These are phyloP conservation scores for Drosophila tristis DNA, from an alignment of 1,140 invertebrate genomes.

Conservation along the genomic window DNA sequence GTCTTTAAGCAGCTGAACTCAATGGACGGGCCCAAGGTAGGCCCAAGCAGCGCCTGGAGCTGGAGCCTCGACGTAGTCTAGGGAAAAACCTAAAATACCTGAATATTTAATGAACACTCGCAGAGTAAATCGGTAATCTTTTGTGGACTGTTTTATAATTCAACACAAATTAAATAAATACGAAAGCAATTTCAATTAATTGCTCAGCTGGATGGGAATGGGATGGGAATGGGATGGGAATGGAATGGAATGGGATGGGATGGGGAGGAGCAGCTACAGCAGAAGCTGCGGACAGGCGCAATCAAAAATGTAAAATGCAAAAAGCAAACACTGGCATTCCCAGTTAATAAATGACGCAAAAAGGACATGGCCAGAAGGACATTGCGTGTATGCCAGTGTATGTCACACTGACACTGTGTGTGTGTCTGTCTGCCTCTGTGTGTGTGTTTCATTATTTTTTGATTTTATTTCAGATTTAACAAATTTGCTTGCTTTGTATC, in stretches of 20 bases:
- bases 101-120: no score
- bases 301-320: slow-evolving; percentile 56
- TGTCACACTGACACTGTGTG: no score
- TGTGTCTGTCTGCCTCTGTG: background rate
- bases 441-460: slow-evolving; percentile 34
- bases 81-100: background rate
- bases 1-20: no score
- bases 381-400: slow-evolving; percentile 22
- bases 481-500: slow-evolving; percentile 35
- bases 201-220: slow-evolving; percentile 11
- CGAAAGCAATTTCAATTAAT: slow-evolving; percentile 31
- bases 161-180: slow-evolving; percentile 41
- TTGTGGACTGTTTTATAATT: slow-evolving; percentile 26
- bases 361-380: slow-evolving; percentile 23
- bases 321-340: slow-evolving; percentile 52
- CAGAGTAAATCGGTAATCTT: slow-evolving; percentile 4
- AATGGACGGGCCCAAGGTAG: no score
- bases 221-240: no score
- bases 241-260: background rate
- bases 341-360: slow-evolving; percentile 56
- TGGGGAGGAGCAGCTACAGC: background rate
- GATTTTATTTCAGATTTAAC: slow-evolving; percentile 56
- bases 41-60: no score
- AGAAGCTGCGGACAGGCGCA: slow-evolving; percentile 8
- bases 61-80: no score